Conservation (phyloP, 2,113 vertebrate species). For the Alligator mississippiensis region DNA sequence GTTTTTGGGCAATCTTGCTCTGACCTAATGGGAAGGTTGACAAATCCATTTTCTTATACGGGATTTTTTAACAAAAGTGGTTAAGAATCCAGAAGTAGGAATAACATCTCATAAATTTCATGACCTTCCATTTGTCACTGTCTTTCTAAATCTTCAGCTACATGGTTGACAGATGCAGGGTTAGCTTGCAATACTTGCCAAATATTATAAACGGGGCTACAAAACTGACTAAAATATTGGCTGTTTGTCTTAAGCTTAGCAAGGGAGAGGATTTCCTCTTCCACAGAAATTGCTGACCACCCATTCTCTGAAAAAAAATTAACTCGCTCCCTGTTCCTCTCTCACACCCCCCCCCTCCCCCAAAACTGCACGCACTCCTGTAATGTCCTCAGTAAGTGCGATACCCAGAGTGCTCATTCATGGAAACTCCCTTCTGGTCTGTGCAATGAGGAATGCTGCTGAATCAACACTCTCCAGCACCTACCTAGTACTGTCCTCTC, state of each 20-base stretch:
- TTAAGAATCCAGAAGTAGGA: neutral
- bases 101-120: neutral
- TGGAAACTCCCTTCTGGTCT: neutral
- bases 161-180: neutral
- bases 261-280: neutral
- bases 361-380: neutral
- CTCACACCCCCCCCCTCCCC: too few species aligned
- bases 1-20: neutral
- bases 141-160: neutral
- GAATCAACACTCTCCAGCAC: neutral
- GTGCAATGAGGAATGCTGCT: neutral
- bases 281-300: neutral
- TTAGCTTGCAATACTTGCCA: neutral
- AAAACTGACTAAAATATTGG: neutral
- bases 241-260: neutral
- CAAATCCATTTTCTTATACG: neutral
- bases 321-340: too few species aligned
- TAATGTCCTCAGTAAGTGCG: too few species aligned
- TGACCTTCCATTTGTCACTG: neutral
- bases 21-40: neutral
- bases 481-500: too few species aligned
- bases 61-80: neutral
- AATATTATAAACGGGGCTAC: neutral
- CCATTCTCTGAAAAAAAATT: neutral
- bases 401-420: too few species aligned